Evolutionary conservation across 1,140 invertebrate genomes (phyloP).

Genomic region (Caenorhabditis brenneri): DNA sequence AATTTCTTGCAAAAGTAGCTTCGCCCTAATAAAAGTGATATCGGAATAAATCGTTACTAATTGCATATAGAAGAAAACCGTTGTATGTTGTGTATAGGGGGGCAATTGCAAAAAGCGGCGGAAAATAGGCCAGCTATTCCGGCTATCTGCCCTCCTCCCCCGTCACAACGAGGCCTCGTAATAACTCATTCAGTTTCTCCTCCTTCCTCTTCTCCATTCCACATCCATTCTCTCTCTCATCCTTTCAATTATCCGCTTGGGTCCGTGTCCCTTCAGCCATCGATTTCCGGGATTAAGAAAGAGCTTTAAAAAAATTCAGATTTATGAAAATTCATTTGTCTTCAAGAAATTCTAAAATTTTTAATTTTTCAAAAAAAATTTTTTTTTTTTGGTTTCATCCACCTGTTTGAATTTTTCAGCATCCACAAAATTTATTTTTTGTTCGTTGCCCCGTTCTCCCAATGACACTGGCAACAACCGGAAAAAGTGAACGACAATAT

Average conservation of each 20-base stretch:
- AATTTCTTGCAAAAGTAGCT: neutral
- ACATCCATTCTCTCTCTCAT: neutral
- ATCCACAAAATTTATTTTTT: too few species aligned
- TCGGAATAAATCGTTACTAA: too few species aligned
- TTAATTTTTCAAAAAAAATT: too few species aligned
- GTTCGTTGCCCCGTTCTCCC: too few species aligned
- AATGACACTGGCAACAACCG: too few species aligned
- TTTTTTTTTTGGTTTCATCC: too few species aligned
- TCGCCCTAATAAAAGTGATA: neutral
- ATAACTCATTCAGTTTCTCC: constrained; percentile 21
- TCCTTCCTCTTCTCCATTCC: neutral
- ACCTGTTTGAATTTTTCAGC: too few species aligned
- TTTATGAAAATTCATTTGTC: too few species aligned
- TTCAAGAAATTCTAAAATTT: too few species aligned
- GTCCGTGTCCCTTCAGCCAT: neutral
- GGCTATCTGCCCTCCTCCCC: neutral
- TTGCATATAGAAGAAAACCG: neutral
- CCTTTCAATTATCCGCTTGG: constrained; percentile 21
- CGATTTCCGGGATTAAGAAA: neutral
- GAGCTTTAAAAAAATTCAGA: too few species aligned
- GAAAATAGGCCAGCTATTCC: constrained; percentile 27
- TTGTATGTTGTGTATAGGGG: neutral
- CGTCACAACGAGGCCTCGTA: too few species aligned
- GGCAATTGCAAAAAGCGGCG: neutral
- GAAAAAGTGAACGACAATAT: too few species aligned